Conservation (phyloP, 2,113 vertebrate genomes). For the Natator depressus region DNA sequence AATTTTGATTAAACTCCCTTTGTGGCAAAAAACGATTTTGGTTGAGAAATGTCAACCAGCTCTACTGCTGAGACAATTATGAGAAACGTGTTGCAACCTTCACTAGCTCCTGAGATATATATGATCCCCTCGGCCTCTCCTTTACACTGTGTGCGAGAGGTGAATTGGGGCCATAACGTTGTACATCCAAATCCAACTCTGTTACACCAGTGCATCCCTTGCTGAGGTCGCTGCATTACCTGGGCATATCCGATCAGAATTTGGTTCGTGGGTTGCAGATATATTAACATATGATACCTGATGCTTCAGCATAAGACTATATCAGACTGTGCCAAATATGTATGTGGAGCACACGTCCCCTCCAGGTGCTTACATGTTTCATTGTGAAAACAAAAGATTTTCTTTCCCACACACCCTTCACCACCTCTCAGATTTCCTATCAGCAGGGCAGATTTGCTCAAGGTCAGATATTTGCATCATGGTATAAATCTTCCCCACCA, state of each 20-base stretch:
- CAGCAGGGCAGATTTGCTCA: neutral
- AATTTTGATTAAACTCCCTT: neutral
- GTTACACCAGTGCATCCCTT: neutral
- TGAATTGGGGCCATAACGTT: neutral
- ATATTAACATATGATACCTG: neutral
- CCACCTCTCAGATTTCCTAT: neutral
- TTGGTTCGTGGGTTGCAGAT: neutral
- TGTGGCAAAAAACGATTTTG: neutral
- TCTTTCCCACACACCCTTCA: neutral
- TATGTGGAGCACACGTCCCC: too few species aligned
- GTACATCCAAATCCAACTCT: neutral
- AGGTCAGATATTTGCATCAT: neutral
- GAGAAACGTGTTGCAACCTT: slow-evolving; percentile 10
- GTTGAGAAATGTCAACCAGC: neutral
- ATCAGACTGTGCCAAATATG: neutral
- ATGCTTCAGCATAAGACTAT: neutral
- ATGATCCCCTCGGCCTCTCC: neutral
- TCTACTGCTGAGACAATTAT: neutral
- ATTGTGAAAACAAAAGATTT: neutral
- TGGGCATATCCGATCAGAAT: neutral
- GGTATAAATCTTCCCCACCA: neutral
- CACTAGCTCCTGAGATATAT: neutral
- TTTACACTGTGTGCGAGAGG: neutral
- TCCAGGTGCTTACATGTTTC: neutral
- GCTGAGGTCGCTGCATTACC: neutral